Evolutionary conservation across 2,888 invertebrate species (phyloP), one percentile per base, ranked within the genome.

Genomic region (Oegoconia quadripuncta): DNA sequence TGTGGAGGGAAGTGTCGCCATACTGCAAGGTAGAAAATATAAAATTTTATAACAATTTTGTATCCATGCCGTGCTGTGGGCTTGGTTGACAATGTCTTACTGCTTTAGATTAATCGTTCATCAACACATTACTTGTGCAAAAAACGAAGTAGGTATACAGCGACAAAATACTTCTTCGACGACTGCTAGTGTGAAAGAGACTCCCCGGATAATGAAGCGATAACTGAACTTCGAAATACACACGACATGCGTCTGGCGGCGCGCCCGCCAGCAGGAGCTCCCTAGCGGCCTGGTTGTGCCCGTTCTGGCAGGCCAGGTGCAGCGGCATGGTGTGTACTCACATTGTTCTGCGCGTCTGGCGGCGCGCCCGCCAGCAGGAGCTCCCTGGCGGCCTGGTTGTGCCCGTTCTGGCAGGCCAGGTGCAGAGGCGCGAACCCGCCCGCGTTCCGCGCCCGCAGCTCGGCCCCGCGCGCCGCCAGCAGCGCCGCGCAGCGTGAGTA

Each of bases 341-440:
- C 96, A 82, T 97, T 97, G 70, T 98, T 98, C 76, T 95, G 95
- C 42, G 95, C 86, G 74, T 97, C 95, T 0, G 97, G 93, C 72
- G 94, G 93, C 44, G 95, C 95, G 0, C 95, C 96, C 1, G 95
- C 94, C 55, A 97, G 90, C 28, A 98, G 89, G 8, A 98, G 86
- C 66, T 97, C 96, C 37, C 97, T 80, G 60, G 96, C 95, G 53
- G 95, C 94, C 87, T 98, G 97, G 86, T 98, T 98, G 88, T 98
- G 98, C 0, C 98, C 98, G 78, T 97, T 97, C 89, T 98, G 98
- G 59, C 97, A 96, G 43, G 97, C 95, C 52, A 98, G 90, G 87
- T 98, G 98, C 29, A 98, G 90, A n/a, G 98, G 92, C 11, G 96
- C 94, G 79, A 97, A 97, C 5, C 97, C 97, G 33, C 95, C 96